phyloP scores from a whole-genome alignment of 2,113 vertebrate genomes.

The Nothoprocta perdicaria region DNA sequence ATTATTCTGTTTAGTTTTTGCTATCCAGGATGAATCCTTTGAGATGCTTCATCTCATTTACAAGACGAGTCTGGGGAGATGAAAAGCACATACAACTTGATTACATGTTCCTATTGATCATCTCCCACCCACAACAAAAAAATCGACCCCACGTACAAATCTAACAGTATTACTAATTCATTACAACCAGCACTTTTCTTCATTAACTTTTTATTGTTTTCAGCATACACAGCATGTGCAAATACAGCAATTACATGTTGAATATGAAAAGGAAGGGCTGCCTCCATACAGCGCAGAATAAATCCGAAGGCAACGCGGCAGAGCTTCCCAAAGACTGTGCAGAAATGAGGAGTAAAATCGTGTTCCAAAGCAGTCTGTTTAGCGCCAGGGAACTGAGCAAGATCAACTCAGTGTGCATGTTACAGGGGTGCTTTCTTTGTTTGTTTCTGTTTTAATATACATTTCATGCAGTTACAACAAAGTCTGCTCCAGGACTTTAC shows the following conservation, averaged over 20 bases:
- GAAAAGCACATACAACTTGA: slow-evolving; percentile 60
- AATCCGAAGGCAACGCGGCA: slow-evolving; percentile 45
- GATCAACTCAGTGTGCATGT: neutral
- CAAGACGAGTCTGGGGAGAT: slow-evolving; percentile 50
- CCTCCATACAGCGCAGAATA: slow-evolving; percentile 36
- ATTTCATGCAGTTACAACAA: neutral
- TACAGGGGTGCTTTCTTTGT: neutral
- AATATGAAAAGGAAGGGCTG: slow-evolving; percentile 50
- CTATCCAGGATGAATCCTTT: slow-evolving; percentile 61
- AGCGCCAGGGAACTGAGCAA: slow-evolving; percentile 16
- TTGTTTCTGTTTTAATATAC: neutral
- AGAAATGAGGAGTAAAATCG: slow-evolving; percentile 23
- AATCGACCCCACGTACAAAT: slow-evolving; percentile 71
- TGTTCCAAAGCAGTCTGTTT: slow-evolving; percentile 48
- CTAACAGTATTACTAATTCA: slow-evolving; percentile 76
- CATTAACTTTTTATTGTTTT: slow-evolving; percentile 79
- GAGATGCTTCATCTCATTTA: slow-evolving; percentile 66
- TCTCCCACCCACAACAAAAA: slow-evolving; percentile 64
- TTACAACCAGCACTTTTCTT: slow-evolving; percentile 73
- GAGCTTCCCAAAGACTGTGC: slow-evolving; percentile 8
- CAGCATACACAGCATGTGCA: slow-evolving; percentile 54
- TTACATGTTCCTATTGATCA: slow-evolving; percentile 69
- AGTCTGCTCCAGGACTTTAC: neutral
- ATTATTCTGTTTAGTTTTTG: slow-evolving; percentile 58
- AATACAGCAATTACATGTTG: slow-evolving; percentile 62